Conservation (phyloP, 2,797 vertebrate genomes). For the Apogon hyalosoma region DNA sequence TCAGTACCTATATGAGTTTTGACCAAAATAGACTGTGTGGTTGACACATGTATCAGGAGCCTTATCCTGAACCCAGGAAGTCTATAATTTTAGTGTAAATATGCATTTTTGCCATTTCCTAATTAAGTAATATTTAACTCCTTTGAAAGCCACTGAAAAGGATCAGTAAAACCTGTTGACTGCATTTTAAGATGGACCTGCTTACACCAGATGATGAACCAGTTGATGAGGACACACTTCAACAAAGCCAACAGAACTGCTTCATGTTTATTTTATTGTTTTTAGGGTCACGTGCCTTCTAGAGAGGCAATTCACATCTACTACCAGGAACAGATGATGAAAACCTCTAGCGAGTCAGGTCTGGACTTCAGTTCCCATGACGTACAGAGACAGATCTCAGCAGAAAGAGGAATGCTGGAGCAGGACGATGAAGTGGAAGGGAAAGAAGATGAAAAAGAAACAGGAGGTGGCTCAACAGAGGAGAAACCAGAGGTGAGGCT, state of each 20-base stretch:
- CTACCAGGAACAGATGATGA: conserved; percentile 93
- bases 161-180: too few relatives aligned
- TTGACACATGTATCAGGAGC: too few relatives aligned
- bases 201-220: too few relatives aligned
- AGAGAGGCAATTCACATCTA: conserved; percentile 92
- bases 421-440: background rate
- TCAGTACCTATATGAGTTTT: too few relatives aligned
- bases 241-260: background rate
- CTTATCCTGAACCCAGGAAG: too few relatives aligned
- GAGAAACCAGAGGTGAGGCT: background rate
- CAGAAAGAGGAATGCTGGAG: background rate
- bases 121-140: too few relatives aligned
- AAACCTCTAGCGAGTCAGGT: conserved; percentile 87
- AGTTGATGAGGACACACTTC: too few relatives aligned
- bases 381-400: background rate
- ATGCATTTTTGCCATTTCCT: too few relatives aligned
- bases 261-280: background rate
- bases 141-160: too few relatives aligned
- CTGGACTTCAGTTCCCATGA: conserved; percentile 75
- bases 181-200: too few relatives aligned
- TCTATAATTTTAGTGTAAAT: too few relatives aligned
- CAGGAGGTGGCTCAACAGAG: background rate
- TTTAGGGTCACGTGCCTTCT: conserved; percentile 91
- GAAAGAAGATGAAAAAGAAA: conserved; percentile 11
- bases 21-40: too few relatives aligned